Evolutionary conservation across 2,797 vertebrate species (phyloP).

Genomic region (Galaxias olidus): DNA sequence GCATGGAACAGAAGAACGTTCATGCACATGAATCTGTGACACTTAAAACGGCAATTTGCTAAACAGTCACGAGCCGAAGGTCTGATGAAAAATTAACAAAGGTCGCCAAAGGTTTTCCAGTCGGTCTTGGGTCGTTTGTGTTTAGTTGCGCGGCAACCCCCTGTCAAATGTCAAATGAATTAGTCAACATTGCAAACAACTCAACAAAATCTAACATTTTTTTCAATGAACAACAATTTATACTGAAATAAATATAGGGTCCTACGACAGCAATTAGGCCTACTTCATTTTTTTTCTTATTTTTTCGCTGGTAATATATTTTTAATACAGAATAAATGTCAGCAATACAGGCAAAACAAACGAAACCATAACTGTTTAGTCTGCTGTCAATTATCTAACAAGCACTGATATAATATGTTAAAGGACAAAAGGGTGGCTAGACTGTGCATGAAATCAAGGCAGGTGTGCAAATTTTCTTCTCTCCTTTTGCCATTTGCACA

Average conservation of each 20-base stretch:
- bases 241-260: too few species aligned
- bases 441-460: conserved; percentile 37
- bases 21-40: conserved; percentile 53
- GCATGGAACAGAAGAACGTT: conserved; percentile 6
- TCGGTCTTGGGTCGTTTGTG: conserved; percentile 26
- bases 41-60: conserved; percentile 42
- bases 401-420: conserved; percentile 42
- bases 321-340: neutral
- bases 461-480: conserved; percentile 65
- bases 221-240: neutral
- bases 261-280: too few species aligned
- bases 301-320: too few species aligned
- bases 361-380: conserved; percentile 40
- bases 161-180: conserved; percentile 4
- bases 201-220: neutral
- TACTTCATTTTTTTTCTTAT: too few species aligned
- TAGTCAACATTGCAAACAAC: conserved; percentile 20
- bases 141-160: neutral
- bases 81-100: conserved; percentile 55
- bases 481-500: conserved; percentile 59
- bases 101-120: conserved; percentile 40
- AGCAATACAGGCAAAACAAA: conserved; percentile 55
- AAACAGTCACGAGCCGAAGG: conserved; percentile 38
- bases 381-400: conserved; percentile 39
- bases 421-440: conserved; percentile 26